These are phyloP conservation scores for Pseudorasbora parva DNA, from an alignment of 2,113 vertebrate genomes.

Conservation along the genomic window DNA sequence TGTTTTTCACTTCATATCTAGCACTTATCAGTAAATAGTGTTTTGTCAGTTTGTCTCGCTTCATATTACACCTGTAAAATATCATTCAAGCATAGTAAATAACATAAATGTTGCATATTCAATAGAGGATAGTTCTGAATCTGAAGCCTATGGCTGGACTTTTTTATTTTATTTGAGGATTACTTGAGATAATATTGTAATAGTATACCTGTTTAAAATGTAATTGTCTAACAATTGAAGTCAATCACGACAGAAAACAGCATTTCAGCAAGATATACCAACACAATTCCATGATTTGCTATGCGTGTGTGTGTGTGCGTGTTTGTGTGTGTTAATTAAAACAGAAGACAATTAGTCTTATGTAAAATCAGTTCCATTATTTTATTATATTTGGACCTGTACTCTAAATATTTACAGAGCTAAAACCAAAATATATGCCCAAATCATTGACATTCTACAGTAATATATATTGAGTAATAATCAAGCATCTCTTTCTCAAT, in stretches of 20 bases:
- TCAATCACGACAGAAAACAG: neutral
- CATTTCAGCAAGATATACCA: neutral
- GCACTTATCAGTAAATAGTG: neutral
- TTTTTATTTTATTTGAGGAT: neutral
- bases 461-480: neutral
- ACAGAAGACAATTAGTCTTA: neutral
- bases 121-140: neutral
- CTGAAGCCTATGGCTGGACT: neutral
- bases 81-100: neutral
- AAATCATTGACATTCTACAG: slow-evolving; percentile 1
- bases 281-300: neutral
- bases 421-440: neutral
- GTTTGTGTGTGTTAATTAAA: neutral
- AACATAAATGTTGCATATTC: neutral
- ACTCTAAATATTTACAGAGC: slow-evolving; percentile 10
- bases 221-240: neutral
- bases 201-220: neutral
- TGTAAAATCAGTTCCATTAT: slow-evolving; percentile 23
- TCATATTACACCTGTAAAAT: neutral
- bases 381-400: slow-evolving; percentile 10
- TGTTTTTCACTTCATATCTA: neutral
- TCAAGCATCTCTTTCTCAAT: neutral
- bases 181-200: neutral
- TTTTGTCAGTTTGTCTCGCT: neutral
- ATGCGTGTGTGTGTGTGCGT: no score